Evolutionary conservation across 2,113 vertebrate genomes (phyloP).

Genomic region (Cebidichthys violaceus): DNA sequence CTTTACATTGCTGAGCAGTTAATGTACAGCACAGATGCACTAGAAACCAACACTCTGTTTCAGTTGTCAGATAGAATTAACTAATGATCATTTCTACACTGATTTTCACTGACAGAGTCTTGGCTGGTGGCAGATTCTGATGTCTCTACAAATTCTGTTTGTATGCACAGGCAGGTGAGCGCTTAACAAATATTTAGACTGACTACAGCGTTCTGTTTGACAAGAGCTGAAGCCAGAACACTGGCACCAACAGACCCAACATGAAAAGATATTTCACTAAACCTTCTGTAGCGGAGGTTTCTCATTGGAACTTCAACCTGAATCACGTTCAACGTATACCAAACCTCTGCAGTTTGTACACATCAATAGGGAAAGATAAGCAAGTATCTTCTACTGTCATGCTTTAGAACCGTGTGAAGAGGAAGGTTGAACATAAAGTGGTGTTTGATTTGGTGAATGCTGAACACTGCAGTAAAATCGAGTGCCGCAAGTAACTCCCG

Average conservation of each 20-base stretch:
- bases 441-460: not conserved
- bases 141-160: slow-evolving; percentile 15
- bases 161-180: slow-evolving; percentile 30
- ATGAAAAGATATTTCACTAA: not conserved
- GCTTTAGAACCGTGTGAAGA: not conserved
- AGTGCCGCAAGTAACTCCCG: slow-evolving; percentile 17
- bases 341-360: not conserved
- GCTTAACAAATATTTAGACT: slow-evolving; percentile 17
- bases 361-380: not conserved
- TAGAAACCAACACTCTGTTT: not conserved
- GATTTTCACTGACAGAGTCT: slow-evolving; percentile 15
- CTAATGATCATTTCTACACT: not conserved
- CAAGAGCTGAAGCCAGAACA: not conserved
- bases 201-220: slow-evolving; percentile 18
- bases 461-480: slow-evolving; percentile 21
- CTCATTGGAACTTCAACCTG: not conserved
- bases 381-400: not conserved
- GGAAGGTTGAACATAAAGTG: not conserved
- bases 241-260: not conserved
- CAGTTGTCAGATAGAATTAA: not conserved
- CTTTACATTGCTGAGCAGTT: not conserved
- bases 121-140: slow-evolving; percentile 2
- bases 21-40: not conserved
- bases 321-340: not conserved
- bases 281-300: not conserved